Evolutionary conservation across 2,113 vertebrate genomes (phyloP).

Genomic region (Cyphomyrus plagiostoma): DNA sequence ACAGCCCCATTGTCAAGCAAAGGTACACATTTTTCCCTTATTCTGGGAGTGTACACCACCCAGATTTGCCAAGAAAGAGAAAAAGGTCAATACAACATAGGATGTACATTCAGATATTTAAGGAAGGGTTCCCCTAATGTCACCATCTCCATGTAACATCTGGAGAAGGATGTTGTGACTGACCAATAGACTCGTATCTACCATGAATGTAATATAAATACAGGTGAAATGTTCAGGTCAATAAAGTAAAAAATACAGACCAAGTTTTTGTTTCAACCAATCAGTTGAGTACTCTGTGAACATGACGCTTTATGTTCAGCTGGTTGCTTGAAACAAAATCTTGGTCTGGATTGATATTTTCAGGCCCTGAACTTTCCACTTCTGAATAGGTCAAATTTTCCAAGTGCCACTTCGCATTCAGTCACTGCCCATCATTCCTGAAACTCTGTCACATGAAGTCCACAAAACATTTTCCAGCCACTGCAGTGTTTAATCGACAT

Average conservation of each 20-base stretch:
- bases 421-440: background rate
- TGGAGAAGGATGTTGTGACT: background rate
- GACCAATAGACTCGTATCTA: background rate
- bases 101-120: background rate
- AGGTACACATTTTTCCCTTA: too few species aligned
- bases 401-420: background rate
- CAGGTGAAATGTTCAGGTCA: background rate
- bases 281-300: too few species aligned
- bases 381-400: background rate
- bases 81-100: background rate
- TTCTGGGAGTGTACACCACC: background rate
- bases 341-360: background rate
- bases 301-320: too few species aligned
- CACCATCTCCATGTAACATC: background rate
- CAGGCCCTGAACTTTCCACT: background rate
- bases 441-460: background rate
- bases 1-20: too few species aligned
- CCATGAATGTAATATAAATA: background rate
- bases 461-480: background rate
- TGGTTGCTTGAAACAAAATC: background rate
- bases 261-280: background rate
- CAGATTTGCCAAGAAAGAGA: background rate
- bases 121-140: background rate
- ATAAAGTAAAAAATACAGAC: background rate
- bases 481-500: background rate